These are phyloP conservation scores for Adelosebastes latens DNA, from an alignment of 2,797 vertebrate species.

Conservation along the genomic window DNA sequence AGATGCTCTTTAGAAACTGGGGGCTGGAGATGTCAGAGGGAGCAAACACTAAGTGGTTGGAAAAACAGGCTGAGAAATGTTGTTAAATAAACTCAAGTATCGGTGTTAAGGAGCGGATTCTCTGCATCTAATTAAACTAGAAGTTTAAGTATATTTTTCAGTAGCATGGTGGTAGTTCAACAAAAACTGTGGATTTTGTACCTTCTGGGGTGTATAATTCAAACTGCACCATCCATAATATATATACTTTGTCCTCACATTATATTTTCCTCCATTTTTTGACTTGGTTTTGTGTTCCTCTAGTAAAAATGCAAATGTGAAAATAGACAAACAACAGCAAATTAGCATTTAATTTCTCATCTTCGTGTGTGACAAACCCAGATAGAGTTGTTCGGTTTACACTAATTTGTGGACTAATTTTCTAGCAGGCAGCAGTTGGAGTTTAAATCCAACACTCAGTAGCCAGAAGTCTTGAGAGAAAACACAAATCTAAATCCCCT, in stretches of 20 bases:
- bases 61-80: slow-evolving; percentile 36
- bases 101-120: slow-evolving; percentile 7
- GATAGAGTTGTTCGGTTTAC: background rate
- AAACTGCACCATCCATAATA: background rate
- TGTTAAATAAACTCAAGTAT: slow-evolving; percentile 41
- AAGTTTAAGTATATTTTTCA: background rate
- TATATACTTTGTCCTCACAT: background rate
- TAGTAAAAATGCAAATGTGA: background rate
- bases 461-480: background rate
- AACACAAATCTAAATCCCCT: slow-evolving; percentile 1
- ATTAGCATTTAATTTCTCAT: background rate
- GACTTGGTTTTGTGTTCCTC: background rate
- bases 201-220: background rate
- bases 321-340: background rate
- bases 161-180: background rate
- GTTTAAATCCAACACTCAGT: slow-evolving; percentile 7
- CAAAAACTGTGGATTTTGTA: background rate
- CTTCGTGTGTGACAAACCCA: background rate
- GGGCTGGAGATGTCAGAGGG: slow-evolving; percentile 39
- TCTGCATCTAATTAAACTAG: background rate
- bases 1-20: slow-evolving; percentile 38
- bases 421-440: slow-evolving; percentile 5
- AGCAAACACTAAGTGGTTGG: slow-evolving; percentile 2
- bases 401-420: slow-evolving; percentile 4
- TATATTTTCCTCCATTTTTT: background rate